phyloP scores from a whole-genome alignment of 2,797 vertebrate species.

The Falco concolor region DNA sequence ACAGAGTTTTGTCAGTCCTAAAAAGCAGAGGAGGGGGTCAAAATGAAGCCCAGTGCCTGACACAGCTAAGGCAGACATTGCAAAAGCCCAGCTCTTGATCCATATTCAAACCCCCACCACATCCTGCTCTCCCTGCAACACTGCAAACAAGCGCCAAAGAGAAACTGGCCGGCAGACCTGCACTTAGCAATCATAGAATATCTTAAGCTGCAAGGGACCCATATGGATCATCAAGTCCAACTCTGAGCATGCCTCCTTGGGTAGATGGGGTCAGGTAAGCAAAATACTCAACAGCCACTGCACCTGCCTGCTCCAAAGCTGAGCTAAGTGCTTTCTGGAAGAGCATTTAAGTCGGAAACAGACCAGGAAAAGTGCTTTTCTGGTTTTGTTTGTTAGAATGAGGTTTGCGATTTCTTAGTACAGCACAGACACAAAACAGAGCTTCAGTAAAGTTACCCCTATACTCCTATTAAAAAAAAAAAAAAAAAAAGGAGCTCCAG shows the following conservation, averaged over 20 bases:
- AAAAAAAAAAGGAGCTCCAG: background rate
- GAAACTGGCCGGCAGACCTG: background rate
- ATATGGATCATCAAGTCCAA: background rate
- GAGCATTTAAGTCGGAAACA: background rate
- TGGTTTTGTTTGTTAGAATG: background rate
- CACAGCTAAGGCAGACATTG: background rate
- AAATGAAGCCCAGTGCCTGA: background rate
- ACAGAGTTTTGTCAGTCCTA: background rate
- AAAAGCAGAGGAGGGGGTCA: background rate
- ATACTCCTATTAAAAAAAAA: background rate
- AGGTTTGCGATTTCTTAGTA: background rate
- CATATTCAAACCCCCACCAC: background rate
- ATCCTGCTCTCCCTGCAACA: background rate
- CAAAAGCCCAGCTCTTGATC: background rate
- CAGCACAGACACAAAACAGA: background rate
- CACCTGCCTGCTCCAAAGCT: background rate
- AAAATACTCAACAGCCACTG: accelerated
- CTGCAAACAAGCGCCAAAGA: accelerated
- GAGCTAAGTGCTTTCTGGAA: background rate
- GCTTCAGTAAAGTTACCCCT: background rate
- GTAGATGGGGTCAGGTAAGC: background rate
- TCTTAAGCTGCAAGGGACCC: background rate
- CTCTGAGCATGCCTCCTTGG: accelerated
- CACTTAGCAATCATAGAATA: background rate
- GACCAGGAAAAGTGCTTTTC: background rate